phyloP scores from a whole-genome alignment of 2,888 invertebrate species.

The Choristoneura rosaceana region DNA sequence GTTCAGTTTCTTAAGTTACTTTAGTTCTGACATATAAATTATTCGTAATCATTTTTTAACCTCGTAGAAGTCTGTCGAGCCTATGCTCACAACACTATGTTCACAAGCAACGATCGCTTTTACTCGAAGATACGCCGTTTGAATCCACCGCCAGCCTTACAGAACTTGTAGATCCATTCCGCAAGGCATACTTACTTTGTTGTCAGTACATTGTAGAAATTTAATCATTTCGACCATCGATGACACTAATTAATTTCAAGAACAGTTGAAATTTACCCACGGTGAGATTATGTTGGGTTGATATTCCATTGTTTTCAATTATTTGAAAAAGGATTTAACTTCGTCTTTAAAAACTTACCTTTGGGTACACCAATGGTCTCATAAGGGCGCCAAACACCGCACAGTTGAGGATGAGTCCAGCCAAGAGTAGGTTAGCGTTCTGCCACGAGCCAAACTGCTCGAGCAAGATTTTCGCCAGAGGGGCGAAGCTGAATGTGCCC shows the following conservation, averaged over 20 bases:
- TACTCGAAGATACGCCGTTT: background rate
- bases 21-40: background rate
- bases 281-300: background rate
- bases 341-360: constrained; percentile 66
- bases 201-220: too few species aligned
- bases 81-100: background rate
- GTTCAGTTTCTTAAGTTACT: background rate
- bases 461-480: constrained; percentile 92
- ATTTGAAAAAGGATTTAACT: background rate
- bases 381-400: constrained; percentile 94
- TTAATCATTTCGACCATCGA: too few species aligned
- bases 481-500: constrained; percentile 98
- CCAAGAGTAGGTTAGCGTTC: constrained; percentile 94
- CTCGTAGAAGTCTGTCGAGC: background rate
- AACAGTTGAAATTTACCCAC: too few species aligned
- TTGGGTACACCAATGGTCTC: constrained; percentile 92
- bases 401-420: constrained; percentile 96
- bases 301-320: background rate
- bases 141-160: background rate
- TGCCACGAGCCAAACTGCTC: constrained; percentile 94
- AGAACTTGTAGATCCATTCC: background rate
- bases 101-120: background rate
- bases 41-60: background rate
- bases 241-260: too few species aligned
- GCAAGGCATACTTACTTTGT: too few species aligned